A percentile compares a stretch with the other conserved stretches of the same genome.
These are phyloP conservation scores for Sarcophaga rosellei DNA, from an alignment of 2,888 invertebrate species.

Conservation along the genomic window DNA sequence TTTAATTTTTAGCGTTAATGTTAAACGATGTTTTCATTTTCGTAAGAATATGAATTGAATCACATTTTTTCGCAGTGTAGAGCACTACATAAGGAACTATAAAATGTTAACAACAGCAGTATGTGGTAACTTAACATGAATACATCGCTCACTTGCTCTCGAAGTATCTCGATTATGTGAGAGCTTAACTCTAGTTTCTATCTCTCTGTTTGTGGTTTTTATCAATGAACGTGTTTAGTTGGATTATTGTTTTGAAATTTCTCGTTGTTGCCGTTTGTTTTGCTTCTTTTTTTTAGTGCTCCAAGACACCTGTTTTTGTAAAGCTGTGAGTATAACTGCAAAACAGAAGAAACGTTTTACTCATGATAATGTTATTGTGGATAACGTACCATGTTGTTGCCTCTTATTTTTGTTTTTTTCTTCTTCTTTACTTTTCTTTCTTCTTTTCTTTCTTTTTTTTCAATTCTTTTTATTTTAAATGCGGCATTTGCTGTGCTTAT, in stretches of 20 bases:
- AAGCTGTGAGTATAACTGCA: slow-evolving; percentile 47
- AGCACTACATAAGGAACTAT: no score
- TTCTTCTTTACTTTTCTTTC: no score
- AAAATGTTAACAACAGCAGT: neutral
- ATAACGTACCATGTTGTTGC: slow-evolving; percentile 40
- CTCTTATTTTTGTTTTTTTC: slow-evolving; percentile 24
- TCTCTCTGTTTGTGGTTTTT: slow-evolving; percentile 34
- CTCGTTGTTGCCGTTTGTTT: neutral
- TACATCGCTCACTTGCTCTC: neutral
- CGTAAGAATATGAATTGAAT: no score
- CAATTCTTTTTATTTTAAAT: slow-evolving; percentile 3
- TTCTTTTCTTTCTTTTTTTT: slow-evolving; percentile 20
- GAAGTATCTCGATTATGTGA: slow-evolving; percentile 1
- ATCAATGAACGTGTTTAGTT: slow-evolving; percentile 61
- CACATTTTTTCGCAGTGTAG: no score
- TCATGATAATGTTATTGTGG: slow-evolving; percentile 65
- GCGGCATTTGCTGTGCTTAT: slow-evolving; percentile 9
- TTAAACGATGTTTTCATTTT: no score
- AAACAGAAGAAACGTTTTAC: slow-evolving; percentile 55
- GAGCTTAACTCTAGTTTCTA: neutral
- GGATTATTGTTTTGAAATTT: slow-evolving; percentile 37
- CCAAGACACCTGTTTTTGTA: slow-evolving; percentile 60
- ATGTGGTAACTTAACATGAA: neutral
- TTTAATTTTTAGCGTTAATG: no score
- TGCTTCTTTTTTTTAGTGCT: slow-evolving; percentile 39